Conservation (phyloP, 2,797 vertebrate genomes). For the Chloroceryle amazona region DNA sequence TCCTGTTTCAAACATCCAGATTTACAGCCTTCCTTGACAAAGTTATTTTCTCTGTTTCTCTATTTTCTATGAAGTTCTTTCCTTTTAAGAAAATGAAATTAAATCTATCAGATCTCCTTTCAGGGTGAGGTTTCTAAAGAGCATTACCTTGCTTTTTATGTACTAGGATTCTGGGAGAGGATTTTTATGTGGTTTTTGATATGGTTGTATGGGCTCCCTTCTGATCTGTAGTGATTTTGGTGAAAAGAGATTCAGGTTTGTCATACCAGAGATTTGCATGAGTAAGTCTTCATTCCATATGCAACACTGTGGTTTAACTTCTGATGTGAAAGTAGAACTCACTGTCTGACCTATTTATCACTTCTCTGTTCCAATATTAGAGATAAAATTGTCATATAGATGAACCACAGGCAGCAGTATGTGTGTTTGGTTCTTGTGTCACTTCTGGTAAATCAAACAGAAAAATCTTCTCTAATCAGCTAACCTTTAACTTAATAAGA, state of each 20-base stretch:
- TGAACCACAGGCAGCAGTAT: not conserved
- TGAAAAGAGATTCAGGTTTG: constrained; percentile 11
- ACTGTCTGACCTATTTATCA: not conserved
- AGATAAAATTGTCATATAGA: not conserved
- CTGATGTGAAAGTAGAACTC: not conserved
- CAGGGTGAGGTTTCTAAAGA: constrained; percentile 50
- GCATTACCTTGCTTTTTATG: not conserved
- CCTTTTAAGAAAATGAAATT: constrained; percentile 60
- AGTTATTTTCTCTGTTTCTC: not conserved
- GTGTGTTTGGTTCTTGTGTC: not conserved
- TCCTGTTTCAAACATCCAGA: constrained; percentile 62
- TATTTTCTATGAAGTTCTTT: not conserved
- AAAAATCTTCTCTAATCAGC: constrained; percentile 33
- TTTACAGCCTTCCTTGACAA: constrained; percentile 57
- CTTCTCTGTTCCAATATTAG: not conserved
- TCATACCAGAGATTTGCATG: not conserved
- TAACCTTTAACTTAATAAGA: constrained; percentile 47
- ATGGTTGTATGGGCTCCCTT: not conserved
- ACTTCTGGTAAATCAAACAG: constrained; percentile 16
- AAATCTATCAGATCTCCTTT: constrained; percentile 49
- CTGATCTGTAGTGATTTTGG: constrained; percentile 4
- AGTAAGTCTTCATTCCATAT: not conserved
- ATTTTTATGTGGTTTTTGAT: constrained; percentile 21
- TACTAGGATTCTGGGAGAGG: not conserved
- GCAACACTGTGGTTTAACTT: not conserved